Base-by-base conservation (phyloP, 2,888 invertebrate species). In the Pammene fasciana region DNA sequence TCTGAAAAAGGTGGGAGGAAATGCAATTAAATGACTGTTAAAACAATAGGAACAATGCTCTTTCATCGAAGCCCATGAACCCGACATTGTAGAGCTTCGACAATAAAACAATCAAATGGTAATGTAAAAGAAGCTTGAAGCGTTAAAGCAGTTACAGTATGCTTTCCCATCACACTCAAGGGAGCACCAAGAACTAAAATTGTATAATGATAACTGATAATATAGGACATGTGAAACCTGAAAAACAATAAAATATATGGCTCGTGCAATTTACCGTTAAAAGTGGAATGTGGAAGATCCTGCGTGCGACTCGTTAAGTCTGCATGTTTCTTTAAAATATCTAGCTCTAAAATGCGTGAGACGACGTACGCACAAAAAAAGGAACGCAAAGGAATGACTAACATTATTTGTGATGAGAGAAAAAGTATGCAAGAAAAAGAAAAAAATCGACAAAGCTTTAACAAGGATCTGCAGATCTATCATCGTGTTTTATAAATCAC, bases 1-100 rank as follows among this genome's bases (percentile, higher is more conserved):
- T 13, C 26, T 16, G 14, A 54, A 70, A 70, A 70, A 70, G 43
- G n/a, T 68, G 57, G 16, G 38, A 18, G 48, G 59, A 65, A 70
- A 48, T 46, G 54, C 59, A 70, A 60, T 60, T 59, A 60, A 60
- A 68, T 16, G 38, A 9, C 54, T 38, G 16, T 18, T 38, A 54
- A 45, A 34, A 60, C 65, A 70, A 70, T 65, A 38, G 46, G 34
- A 65, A 70, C 65, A 70, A 65, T 70, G 52, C 60, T 43, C 59
- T 56, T 52, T 43, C 59, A 61, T 48, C 57, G 65, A 65, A 38
- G 54, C 45, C 57, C 59, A 60, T 70, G 70, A 65, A 65, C 70
- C 59, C 52, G 52, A 55, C 46, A 59, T 52, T 52, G 64, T 45
- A 5, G 11, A 45, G 16, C 11, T 45, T 45, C 34, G 64, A 34